Conservation (phyloP, 1,140 invertebrate genomes). For the Macrobrachium rosenbergii region DNA sequence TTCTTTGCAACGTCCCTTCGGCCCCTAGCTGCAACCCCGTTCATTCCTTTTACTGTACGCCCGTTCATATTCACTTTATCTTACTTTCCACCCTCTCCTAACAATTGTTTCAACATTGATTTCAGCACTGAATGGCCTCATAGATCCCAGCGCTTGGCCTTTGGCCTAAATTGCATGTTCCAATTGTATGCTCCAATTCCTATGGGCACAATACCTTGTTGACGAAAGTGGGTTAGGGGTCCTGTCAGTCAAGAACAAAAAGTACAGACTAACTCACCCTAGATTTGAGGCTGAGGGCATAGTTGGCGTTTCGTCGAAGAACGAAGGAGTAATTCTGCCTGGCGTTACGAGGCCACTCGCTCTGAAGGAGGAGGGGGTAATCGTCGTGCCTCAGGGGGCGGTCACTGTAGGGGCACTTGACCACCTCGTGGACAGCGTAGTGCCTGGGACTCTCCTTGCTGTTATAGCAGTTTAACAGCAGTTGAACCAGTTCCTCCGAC, state of each 20-base stretch:
- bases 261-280: conserved; percentile 33
- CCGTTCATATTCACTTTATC: too few species aligned
- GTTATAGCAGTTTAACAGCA: conserved; percentile 73
- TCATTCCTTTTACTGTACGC: too few species aligned
- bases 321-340: conserved; percentile 47
- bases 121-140: too few species aligned
- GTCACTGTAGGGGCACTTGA: conserved; percentile 81
- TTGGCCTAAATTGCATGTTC: too few species aligned
- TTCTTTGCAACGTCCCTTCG: too few species aligned
- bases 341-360: conserved; percentile 75
- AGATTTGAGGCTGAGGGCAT: conserved; percentile 42
- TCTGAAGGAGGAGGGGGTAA: conserved; percentile 84
- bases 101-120: too few species aligned
- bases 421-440: conserved; percentile 90
- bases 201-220: neutral
- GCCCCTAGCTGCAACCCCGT: too few species aligned
- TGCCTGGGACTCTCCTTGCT: conserved; percentile 85
- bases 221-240: neutral
- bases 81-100: too few species aligned
- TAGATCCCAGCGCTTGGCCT: too few species aligned
- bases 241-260: neutral
- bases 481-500: conserved; percentile 68
- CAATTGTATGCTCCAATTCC: too few species aligned
- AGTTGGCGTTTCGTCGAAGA: conserved; percentile 41
- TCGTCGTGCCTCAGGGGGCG: conserved; percentile 89